Percentiles rank a stretch among this genome's conserved stretches.
Conservation (phyloP, 2,113 vertebrate species). For the Hoplias malabaricus region DNA sequence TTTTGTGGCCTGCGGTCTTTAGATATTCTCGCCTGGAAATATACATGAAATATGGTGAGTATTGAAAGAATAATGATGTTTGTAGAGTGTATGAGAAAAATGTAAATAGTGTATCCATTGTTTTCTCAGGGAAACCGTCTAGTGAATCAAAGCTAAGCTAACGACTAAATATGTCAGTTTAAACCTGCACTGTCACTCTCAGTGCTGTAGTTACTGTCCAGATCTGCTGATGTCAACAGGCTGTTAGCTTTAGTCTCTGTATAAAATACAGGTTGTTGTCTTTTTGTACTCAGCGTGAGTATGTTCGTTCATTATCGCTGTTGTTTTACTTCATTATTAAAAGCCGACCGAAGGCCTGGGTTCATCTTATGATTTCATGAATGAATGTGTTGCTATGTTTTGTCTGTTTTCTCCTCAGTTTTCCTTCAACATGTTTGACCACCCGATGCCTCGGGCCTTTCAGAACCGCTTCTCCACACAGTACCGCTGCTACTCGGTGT, state of each 20-base stretch:
- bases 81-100: neutral
- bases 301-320: neutral
- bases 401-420: slow-evolving; percentile 77
- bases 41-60: slow-evolving; percentile 43
- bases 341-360: neutral
- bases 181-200: slow-evolving; percentile 65
- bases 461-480: slow-evolving; percentile 98
- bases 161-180: neutral
- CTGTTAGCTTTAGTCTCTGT: neutral
- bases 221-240: neutral
- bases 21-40: neutral
- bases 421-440: slow-evolving; percentile 96
- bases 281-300: neutral
- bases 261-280: too few species aligned
- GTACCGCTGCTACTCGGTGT: slow-evolving; percentile 96
- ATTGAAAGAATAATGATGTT: neutral
- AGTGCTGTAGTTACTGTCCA: neutral
- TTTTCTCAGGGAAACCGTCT: neutral
- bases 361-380: neutral
- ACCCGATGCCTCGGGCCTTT: slow-evolving; percentile 89
- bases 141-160: slow-evolving; percentile 30
- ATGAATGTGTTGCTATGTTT: neutral
- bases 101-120: neutral
- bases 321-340: neutral
- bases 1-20: neutral